Evolutionary conservation across 1,140 invertebrate species (phyloP), one percentile per base, ranked within the genome.

Genomic region (Sarcophaga peregrina): DNA sequence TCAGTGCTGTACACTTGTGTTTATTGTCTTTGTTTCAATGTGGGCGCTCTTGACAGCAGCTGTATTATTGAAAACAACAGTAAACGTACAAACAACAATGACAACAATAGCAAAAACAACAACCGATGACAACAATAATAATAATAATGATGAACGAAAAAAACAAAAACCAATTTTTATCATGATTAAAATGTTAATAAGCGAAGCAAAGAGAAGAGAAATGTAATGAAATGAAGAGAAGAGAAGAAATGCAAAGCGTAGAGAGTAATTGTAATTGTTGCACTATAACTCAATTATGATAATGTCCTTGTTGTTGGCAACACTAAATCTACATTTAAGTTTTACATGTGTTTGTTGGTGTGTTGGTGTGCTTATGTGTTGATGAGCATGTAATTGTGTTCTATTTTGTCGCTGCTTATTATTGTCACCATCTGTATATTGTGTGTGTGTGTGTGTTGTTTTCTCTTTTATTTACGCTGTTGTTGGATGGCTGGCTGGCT

Each of bases 241-340:
- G 15, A 68, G 15, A 68, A 68, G 15, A 68, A 15, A 68, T 8
- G 58, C 5, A 11, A n/a, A 68, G 15, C 2, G 52, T n/a, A 68
- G 58, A 11, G 45, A 76, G 47, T 48, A 47, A 76, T 48, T 76
- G 48, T 76, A 76, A 48, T 76, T 76, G 74, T 76, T 76, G 74
- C 74, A 48, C 74, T 76, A 76, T 76, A 76, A 76, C 45, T 76
- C 74, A 47, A 48, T 76, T 76, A 76, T 76, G 74, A 76, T 47
- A 47, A 76, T 76, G 74, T 76, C 74, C 46, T 76, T 46, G 74
- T 17, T 76, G 74, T 20, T 25, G 46, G 2, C 15, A 25, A 15
- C 74, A n/a, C 8, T 52, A 52, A 52, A 52, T 37, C 25, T 37
- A 37, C 25, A 37, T 37, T 37, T 37, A 37, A 37, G 25, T 37